Percentiles rank a stretch among this genome's conserved stretches.
phyloP scores from a whole-genome alignment of 2,888 invertebrate genomes.

The Parnassius mnemosyne region DNA sequence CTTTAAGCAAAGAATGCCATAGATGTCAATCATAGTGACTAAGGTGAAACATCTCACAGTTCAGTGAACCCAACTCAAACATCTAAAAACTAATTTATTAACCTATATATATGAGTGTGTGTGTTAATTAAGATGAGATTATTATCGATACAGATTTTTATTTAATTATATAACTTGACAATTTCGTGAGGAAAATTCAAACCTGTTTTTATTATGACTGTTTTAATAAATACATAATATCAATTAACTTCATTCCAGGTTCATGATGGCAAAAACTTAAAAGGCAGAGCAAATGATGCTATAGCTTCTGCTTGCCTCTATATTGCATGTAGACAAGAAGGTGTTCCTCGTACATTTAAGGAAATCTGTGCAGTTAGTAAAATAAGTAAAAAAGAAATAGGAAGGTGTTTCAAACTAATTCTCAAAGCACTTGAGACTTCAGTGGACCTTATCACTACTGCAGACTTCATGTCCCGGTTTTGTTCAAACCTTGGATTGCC shows the following conservation, averaged over 20 bases:
- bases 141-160: no score
- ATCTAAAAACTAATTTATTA: no score
- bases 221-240: no score
- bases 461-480: slow-evolving; percentile 99
- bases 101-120: no score
- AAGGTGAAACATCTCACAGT: no score
- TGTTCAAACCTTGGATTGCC: slow-evolving; percentile 96
- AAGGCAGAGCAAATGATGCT: slow-evolving; percentile 98
- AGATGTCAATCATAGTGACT: no score
- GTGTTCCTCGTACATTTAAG: slow-evolving; percentile 98
- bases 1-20: no score
- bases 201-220: no score
- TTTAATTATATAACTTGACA: no score
- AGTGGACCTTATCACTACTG: slow-evolving; percentile 98
- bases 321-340: slow-evolving; percentile 99
- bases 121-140: no score
- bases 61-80: no score
- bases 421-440: slow-evolving; percentile 97
- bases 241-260: slow-evolving; percentile 67
- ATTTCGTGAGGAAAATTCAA: no score
- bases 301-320: slow-evolving; percentile 99
- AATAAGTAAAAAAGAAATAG: slow-evolving; percentile 99
- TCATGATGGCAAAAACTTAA: slow-evolving; percentile 96
- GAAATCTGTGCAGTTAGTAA: slow-evolving; percentile 99
- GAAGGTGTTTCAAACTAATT: slow-evolving; percentile 98